Conservation (phyloP, 2,113 vertebrate species). For the Elephas maximus region DNA sequence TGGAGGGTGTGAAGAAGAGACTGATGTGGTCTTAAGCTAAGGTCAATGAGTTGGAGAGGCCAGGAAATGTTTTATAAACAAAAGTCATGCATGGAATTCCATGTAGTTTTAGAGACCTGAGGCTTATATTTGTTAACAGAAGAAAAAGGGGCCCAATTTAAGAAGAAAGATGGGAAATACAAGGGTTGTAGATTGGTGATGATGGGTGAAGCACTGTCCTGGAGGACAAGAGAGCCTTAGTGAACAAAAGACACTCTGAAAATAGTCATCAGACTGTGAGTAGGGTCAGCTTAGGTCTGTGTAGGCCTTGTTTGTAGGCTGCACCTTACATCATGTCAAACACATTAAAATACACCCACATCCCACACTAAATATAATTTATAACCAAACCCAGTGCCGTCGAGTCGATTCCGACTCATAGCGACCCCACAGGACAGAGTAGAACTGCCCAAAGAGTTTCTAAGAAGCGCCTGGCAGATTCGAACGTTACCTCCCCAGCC, state of each 20-base stretch:
- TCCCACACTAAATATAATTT: neutral
- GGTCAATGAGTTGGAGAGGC: neutral
- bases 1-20: neutral
- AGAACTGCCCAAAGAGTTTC: too few species aligned
- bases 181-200: neutral
- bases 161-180: neutral
- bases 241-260: neutral
- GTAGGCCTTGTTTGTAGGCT: neutral
- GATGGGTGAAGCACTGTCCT: neutral
- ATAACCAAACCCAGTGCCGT: too few species aligned
- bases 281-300: neutral
- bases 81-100: conserved; percentile 53
- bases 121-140: neutral
- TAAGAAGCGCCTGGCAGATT: too few species aligned
- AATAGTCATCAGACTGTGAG: neutral
- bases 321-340: neutral
- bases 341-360: neutral
- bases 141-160: neutral
- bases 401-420: too few species aligned
- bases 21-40: neutral
- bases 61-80: neutral
- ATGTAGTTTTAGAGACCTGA: conserved; percentile 7
- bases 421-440: too few species aligned
- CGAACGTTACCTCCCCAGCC: too few species aligned
- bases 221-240: neutral